Conservation (phyloP, 2,113 vertebrate genomes). For the Nematolebias whitei region DNA sequence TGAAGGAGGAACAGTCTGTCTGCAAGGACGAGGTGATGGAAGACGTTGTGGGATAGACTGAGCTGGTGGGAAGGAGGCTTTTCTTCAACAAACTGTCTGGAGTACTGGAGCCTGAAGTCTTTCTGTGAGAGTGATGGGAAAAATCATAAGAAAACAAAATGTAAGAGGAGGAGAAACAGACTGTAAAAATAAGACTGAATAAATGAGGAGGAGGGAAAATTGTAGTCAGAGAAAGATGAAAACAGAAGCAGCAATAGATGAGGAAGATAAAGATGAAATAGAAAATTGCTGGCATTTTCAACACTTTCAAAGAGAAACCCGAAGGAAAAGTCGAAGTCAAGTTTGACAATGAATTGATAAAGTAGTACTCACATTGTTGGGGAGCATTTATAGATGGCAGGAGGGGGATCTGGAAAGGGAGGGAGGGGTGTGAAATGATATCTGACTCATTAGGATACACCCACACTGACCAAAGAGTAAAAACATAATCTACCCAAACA, state of each 20-base stretch:
- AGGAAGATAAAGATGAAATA: constrained; percentile 20
- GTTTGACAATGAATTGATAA: constrained; percentile 42
- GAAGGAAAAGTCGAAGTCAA: constrained; percentile 47
- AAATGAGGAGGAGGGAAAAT: constrained; percentile 23
- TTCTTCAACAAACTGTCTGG: constrained; percentile 89
- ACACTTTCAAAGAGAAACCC: constrained; percentile 20
- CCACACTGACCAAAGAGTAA: constrained; percentile 63
- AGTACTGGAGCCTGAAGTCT: constrained; percentile 77
- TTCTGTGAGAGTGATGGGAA: constrained; percentile 54
- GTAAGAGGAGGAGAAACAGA: constrained; percentile 43
- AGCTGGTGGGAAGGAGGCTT: constrained; percentile 83
- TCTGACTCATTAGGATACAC: constrained; percentile 57
- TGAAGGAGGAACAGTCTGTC: constrained; percentile 70
- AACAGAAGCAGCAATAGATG: constrained; percentile 16
- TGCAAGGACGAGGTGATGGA: constrained; percentile 62
- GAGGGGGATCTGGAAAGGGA: constrained; percentile 71
- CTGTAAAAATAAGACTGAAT: constrained; percentile 38
- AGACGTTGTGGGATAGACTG: constrained; percentile 67
- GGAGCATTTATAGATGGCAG: constrained; percentile 70
- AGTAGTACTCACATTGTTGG: constrained; percentile 76
- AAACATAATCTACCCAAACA: constrained; percentile 60
- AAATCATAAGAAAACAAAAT: constrained; percentile 41
- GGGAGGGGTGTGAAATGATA: constrained; percentile 48
- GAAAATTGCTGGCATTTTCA: constrained; percentile 35
- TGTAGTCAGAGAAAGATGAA: constrained; percentile 31